Evolutionary conservation across 2,888 invertebrate species (phyloP).

Genomic region (Willowsia nigromaculata): DNA sequence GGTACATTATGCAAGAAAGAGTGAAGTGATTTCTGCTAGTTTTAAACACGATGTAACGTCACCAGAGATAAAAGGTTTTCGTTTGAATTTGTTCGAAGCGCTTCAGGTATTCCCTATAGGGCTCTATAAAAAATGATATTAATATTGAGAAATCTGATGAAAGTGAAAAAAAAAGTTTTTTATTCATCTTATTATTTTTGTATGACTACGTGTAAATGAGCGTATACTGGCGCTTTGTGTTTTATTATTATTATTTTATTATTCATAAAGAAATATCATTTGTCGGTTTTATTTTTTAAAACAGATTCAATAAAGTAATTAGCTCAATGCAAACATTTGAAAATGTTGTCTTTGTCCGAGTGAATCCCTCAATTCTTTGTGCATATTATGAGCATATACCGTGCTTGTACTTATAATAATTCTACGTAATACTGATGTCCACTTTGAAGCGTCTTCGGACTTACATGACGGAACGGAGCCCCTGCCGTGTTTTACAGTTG

Average conservation of each 20-base stretch:
- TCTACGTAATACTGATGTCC: background rate
- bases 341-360: background rate
- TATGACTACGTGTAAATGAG: background rate
- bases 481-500: slow-evolving; percentile 30
- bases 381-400: background rate
- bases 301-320: slow-evolving; percentile 67
- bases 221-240: background rate
- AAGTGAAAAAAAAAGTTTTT: slow-evolving; percentile 16
- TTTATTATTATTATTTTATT: background rate
- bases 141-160: slow-evolving; percentile 32
- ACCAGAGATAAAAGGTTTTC: background rate
- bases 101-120: slow-evolving; percentile 1
- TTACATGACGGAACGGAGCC: background rate
- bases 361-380: background rate
- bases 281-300: slow-evolving; percentile 1
- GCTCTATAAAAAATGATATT: slow-evolving; percentile 12
- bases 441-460: background rate
- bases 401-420: background rate
- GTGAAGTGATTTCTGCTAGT: background rate
- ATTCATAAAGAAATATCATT: slow-evolving; percentile 26
- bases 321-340: slow-evolving; percentile 65
- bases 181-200: background rate
- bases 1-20: slow-evolving; percentile 18
- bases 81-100: background rate
- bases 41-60: background rate